A percentile compares a stretch with the other conserved stretches of the same genome.
Conservation (phyloP, 2,113 vertebrate genomes). For the Leptosomus discolor region DNA sequence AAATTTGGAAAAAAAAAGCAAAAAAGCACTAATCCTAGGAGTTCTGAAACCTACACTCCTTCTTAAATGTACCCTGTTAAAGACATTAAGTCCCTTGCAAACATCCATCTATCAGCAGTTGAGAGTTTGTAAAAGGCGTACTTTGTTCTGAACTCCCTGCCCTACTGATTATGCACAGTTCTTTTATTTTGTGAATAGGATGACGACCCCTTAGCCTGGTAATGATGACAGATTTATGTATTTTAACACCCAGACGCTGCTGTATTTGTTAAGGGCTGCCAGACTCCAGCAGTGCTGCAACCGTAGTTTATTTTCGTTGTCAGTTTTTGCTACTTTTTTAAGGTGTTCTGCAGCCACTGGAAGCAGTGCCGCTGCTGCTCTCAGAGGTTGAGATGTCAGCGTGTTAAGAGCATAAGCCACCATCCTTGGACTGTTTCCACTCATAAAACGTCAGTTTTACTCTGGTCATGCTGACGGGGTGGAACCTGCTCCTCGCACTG, state of each 20-base stretch:
- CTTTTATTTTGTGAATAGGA: slow-evolving; percentile 63
- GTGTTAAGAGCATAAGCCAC: slow-evolving; percentile 41
- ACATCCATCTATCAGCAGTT: slow-evolving; percentile 72
- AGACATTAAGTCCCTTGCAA: slow-evolving; percentile 75
- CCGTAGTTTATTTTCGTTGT: slow-evolving; percentile 60
- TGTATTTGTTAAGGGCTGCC: slow-evolving; percentile 68
- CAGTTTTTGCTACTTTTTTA: slow-evolving; percentile 51
- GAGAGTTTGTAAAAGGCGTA: slow-evolving; percentile 67
- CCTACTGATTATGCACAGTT: slow-evolving; percentile 71
- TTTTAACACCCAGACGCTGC: slow-evolving; percentile 66
- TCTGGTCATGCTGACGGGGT: neutral
- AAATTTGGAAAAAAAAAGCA: slow-evolving; percentile 60
- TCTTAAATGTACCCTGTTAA: slow-evolving; percentile 67
- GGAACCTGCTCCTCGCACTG: neutral
- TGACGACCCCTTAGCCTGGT: slow-evolving; percentile 64
- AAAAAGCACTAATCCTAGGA: slow-evolving; percentile 61
- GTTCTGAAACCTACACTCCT: slow-evolving; percentile 66
- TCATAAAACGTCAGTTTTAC: slow-evolving; percentile 43
- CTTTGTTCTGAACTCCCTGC: slow-evolving; percentile 71
- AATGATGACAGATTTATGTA: slow-evolving; percentile 76
- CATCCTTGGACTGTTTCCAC: slow-evolving; percentile 28
- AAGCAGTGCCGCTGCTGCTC: neutral
- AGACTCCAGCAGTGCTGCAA: slow-evolving; percentile 31
- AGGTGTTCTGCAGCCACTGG: slow-evolving; percentile 53
- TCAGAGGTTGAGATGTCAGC: slow-evolving; percentile 40